phyloP scores from a whole-genome alignment of 2,888 invertebrate genomes.

The Heliconius cydno region DNA sequence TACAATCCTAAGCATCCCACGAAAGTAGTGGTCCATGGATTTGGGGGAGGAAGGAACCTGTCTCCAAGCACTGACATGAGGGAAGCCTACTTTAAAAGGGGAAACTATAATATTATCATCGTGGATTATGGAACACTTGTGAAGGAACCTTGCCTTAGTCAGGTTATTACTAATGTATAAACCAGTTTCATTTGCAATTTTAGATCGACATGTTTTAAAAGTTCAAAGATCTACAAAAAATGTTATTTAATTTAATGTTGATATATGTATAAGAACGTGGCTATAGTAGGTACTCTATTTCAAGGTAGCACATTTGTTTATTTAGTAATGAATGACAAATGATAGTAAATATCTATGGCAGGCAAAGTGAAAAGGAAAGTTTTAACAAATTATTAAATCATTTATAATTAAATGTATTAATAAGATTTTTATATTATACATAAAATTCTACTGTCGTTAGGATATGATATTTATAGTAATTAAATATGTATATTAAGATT shows the following conservation, averaged over 20 bases:
- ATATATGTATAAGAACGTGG: no score
- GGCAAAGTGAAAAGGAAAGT: background rate
- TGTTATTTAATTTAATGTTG: background rate
- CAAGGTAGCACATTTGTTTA: background rate
- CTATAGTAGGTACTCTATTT: background rate
- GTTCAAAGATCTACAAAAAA: background rate
- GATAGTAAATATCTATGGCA: background rate
- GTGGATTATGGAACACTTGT: slow-evolving; percentile 93
- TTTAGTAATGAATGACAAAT: background rate
- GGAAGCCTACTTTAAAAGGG: slow-evolving; percentile 90
- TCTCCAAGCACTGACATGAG: slow-evolving; percentile 93
- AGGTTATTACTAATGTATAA: slow-evolving; percentile 70
- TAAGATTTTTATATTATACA: background rate
- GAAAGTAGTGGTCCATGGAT: slow-evolving; percentile 95
- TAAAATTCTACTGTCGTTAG: background rate
- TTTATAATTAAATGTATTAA: background rate
- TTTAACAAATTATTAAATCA: background rate
- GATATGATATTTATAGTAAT: background rate
- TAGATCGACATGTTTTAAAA: background rate
- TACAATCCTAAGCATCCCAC: slow-evolving; percentile 91
- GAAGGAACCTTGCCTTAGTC: slow-evolving; percentile 92
- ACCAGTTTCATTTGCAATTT: background rate
- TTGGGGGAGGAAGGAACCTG: slow-evolving; percentile 91
- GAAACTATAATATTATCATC: slow-evolving; percentile 93
- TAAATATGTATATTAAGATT: slow-evolving; percentile 26